Percentiles rank a stretch among this genome's conserved stretches.
phyloP scores from a whole-genome alignment of 2,113 vertebrate species.

The Grus americana region DNA sequence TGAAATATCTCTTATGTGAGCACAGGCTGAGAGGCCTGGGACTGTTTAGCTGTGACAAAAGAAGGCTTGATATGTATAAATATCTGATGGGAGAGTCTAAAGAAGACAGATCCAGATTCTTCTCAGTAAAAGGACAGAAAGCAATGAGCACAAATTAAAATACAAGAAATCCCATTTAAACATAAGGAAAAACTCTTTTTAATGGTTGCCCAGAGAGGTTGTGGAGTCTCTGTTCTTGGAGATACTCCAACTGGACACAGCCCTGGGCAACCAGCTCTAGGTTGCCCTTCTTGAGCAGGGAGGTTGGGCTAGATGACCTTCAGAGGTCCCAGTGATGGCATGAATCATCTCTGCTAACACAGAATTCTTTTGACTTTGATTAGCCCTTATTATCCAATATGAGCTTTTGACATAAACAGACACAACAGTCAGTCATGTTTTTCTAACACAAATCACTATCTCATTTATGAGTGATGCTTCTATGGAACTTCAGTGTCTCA shows the following conservation, averaged over 20 bases:
- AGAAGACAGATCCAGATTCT: background rate
- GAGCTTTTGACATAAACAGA: background rate
- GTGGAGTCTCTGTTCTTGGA: background rate
- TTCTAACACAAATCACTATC: background rate
- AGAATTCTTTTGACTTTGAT: background rate
- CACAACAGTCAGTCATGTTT: background rate
- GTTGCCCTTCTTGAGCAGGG: background rate
- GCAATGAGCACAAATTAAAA: background rate
- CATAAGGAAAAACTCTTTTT: background rate
- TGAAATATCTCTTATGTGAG: background rate
- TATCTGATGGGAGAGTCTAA: background rate
- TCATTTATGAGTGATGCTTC: background rate
- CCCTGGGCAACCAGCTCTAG: background rate
- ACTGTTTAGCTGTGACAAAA: background rate
- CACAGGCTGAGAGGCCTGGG: background rate
- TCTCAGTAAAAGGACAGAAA: background rate
- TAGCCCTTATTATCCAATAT: background rate
- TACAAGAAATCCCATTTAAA: background rate
- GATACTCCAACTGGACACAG: background rate
- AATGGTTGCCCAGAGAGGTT: background rate
- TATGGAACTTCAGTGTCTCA: background rate
- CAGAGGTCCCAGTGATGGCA: background rate
- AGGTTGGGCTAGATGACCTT: background rate
- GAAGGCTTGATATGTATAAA: background rate
- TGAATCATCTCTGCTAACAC: background rate